Evolutionary conservation across 1,140 invertebrate species (phyloP).

Genomic region (Metopolophium dirhodum): DNA sequence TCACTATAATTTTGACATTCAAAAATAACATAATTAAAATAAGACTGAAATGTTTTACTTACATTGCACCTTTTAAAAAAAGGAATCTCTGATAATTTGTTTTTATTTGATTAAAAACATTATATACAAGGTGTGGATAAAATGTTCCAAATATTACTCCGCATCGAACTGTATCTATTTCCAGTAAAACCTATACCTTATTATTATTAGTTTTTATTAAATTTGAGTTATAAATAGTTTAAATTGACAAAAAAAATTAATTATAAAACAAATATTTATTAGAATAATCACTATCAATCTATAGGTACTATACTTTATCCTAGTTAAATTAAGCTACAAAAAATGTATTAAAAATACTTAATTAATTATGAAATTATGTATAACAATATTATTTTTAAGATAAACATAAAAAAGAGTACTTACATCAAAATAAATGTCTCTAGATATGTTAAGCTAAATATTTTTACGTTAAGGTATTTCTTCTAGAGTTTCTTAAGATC

Average conservation of each 20-base stretch:
- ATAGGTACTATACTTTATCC: background rate
- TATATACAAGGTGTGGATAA: slow-evolving; percentile 19
- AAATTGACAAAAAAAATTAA: no score
- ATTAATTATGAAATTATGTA: no score
- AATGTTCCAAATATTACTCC: slow-evolving; percentile 59
- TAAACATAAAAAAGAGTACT: no score
- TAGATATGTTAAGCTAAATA: no score
- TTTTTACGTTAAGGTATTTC: no score
- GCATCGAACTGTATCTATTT: slow-evolving; percentile 59
- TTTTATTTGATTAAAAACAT: slow-evolving; percentile 36
- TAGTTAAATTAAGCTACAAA: background rate
- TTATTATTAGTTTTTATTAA: slow-evolving; percentile 10
- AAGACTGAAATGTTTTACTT: slow-evolving; percentile 18
- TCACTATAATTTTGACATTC: background rate
- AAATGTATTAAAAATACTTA: no score
- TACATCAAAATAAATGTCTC: no score
- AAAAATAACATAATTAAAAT: background rate
- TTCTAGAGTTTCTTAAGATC: no score
- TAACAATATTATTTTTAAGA: no score
- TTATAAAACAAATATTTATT: background rate
- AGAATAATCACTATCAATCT: background rate
- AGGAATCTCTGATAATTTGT: slow-evolving; percentile 36
- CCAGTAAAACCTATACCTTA: slow-evolving; percentile 58
- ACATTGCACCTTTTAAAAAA: slow-evolving; percentile 58
- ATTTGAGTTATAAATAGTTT: background rate